Evolutionary conservation across 2,888 invertebrate genomes (phyloP), one percentile per base, ranked within the genome.

Genomic region (Lepidocyrtoides sp.): DNA sequence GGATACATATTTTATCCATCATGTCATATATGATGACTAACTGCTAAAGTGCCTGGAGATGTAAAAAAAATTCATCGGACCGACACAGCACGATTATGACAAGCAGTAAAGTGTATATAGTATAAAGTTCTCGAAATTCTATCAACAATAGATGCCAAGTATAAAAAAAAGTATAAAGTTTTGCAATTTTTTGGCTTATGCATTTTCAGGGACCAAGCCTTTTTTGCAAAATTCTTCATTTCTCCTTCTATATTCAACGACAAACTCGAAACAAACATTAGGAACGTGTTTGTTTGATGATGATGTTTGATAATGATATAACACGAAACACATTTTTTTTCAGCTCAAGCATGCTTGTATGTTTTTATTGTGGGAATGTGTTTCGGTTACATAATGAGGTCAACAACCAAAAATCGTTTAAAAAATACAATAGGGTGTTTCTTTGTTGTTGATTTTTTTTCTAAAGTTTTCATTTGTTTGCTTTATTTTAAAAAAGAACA

Each of bases 371-470:
- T 63, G 60, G 12, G 10, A 63, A 63, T 63, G 14, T 63, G 26
- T 26, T 63, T 63, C 32, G 29, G 1, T 63, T 63, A 29, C 63
- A 63, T 63, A 63, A 63, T 63, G 63, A 32, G 63, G 63, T 63
- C 63, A 29, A 63, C 29, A 63, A 63, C 60, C 60, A 63, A 63
- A 63, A 54, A 1, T 1, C 20, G 1, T n/a, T 14, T 1, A 29
- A 63, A 63, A 63, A 12, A 3, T 10, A 29, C 12, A 54, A 20
- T n/a, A 17, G 54, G n/a, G n/a, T n/a, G n/a, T n/a, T n/a, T n/a
- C n/a, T n/a, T n/a, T n/a, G n/a, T n/a, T n/a, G n/a, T n/a, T n/a
- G n/a, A 54, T 17, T 1, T 17, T 54, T 7, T 32, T 29, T 63
- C 32, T 32, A 32, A 63, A 32, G 29, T 29, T 63, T 63, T 26